Percentiles rank a stretch among this genome's conserved stretches.
phyloP scores from a whole-genome alignment of 2,113 vertebrate genomes.

The Callorhinus ursinus region DNA sequence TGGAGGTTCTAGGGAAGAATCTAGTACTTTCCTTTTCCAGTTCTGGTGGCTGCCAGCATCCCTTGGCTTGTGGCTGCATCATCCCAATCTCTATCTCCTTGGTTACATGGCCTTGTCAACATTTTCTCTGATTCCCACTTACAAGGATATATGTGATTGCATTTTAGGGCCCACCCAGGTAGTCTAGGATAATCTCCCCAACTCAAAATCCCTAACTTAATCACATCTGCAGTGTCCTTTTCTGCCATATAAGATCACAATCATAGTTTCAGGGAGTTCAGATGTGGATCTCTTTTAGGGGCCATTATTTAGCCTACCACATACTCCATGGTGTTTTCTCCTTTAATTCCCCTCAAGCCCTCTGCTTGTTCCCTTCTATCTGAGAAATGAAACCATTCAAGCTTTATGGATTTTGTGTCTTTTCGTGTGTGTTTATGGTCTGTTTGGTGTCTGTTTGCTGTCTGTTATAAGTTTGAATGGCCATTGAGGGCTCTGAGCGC shows the following conservation, averaged over 20 bases:
- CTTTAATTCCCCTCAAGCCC: slow-evolving; percentile 20
- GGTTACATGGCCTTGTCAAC: neutral
- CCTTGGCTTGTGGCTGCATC: slow-evolving; percentile 20
- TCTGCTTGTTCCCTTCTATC: neutral
- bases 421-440: slow-evolving; percentile 55
- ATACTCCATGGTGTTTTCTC: slow-evolving; percentile 17
- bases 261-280: neutral
- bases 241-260: neutral
- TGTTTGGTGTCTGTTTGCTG: slow-evolving; percentile 37
- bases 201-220: slow-evolving; percentile 45
- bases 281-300: neutral
- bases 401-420: slow-evolving; percentile 49
- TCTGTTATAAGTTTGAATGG: slow-evolving; percentile 43
- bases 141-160: neutral
- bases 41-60: neutral
- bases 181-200: neutral
- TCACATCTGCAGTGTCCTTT: neutral
- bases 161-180: slow-evolving; percentile 2
- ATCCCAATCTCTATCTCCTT: neutral
- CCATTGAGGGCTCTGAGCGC: neutral
- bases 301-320: neutral
- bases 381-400: slow-evolving; percentile 66
- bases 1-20: neutral
- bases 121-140: neutral
- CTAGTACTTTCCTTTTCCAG: neutral